Conservation (phyloP, 2,113 vertebrate genomes). For the Columba livia region DNA sequence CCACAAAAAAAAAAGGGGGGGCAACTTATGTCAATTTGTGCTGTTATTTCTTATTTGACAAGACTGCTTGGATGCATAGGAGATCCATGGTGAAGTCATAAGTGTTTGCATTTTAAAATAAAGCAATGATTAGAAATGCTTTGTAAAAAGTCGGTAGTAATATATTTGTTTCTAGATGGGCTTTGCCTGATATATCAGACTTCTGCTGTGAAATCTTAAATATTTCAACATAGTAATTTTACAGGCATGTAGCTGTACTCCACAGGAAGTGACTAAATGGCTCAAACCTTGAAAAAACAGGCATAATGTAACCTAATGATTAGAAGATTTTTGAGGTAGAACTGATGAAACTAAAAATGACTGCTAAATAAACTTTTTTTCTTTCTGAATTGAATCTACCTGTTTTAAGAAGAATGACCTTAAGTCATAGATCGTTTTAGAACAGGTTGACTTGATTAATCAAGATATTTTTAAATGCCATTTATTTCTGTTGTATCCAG, state of each 20-base stretch:
- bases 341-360: constrained; percentile 17
- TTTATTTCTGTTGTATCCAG: neutral
- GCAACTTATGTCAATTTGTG: neutral
- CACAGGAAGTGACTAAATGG: neutral
- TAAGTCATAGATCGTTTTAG: neutral
- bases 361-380: neutral
- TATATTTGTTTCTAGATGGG: neutral
- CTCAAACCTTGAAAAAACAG: neutral
- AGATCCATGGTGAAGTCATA: neutral
- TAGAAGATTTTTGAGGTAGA: neutral
- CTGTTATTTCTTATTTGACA: neutral
- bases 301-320: neutral
- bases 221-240: neutral
- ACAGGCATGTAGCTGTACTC: neutral
- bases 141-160: neutral
- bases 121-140: neutral
- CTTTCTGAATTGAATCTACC: neutral
- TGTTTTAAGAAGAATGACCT: constrained; percentile 15
- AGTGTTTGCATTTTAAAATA: neutral
- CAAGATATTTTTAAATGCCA: neutral
- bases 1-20: neutral
- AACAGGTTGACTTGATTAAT: neutral
- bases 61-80: neutral
- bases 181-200: neutral
- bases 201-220: neutral